These are phyloP conservation scores for Adelosebastes latens DNA, from an alignment of 2,797 vertebrate species.

Conservation along the genomic window DNA sequence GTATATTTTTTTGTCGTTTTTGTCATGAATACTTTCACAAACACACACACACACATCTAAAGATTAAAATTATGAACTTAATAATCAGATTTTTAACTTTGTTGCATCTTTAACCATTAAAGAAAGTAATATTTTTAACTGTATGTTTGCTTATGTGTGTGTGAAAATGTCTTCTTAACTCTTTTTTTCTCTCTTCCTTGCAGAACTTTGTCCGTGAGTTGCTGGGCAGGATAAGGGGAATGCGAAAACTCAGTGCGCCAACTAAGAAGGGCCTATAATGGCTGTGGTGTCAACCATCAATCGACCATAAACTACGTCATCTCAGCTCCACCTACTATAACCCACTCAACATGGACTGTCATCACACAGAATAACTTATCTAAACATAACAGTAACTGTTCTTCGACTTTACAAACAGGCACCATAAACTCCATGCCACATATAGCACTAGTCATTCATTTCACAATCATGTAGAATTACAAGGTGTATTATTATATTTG, in stretches of 20 bases:
- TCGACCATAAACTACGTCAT: slow-evolving; percentile 45
- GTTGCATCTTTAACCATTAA: neutral
- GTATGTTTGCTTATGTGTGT: neutral
- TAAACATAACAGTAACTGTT: slow-evolving; percentile 38
- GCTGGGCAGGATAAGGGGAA: slow-evolving; percentile 95
- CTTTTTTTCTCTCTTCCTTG: slow-evolving; percentile 15
- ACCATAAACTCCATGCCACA: slow-evolving; percentile 44
- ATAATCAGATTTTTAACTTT: neutral
- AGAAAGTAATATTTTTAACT: neutral
- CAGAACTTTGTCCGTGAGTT: slow-evolving; percentile 96
- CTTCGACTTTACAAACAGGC: slow-evolving; percentile 50
- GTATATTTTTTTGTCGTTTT: too few relatives aligned
- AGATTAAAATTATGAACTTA: neutral
- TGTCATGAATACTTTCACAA: too few relatives aligned
- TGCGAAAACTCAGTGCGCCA: slow-evolving; percentile 96
- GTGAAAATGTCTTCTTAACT: neutral
- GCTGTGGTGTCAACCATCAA: slow-evolving; percentile 36
- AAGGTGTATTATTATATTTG: slow-evolving; percentile 56
- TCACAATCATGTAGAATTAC: slow-evolving; percentile 41
- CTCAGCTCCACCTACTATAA: slow-evolving; percentile 50
- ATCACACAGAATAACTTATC: slow-evolving; percentile 49
- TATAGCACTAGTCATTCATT: slow-evolving; percentile 50
- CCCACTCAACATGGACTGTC: slow-evolving; percentile 51
- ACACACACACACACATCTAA: too few relatives aligned
- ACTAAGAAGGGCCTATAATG: slow-evolving; percentile 95